phyloP scores from a whole-genome alignment of 1,140 invertebrate genomes.

The Tigriopus japonicus region DNA sequence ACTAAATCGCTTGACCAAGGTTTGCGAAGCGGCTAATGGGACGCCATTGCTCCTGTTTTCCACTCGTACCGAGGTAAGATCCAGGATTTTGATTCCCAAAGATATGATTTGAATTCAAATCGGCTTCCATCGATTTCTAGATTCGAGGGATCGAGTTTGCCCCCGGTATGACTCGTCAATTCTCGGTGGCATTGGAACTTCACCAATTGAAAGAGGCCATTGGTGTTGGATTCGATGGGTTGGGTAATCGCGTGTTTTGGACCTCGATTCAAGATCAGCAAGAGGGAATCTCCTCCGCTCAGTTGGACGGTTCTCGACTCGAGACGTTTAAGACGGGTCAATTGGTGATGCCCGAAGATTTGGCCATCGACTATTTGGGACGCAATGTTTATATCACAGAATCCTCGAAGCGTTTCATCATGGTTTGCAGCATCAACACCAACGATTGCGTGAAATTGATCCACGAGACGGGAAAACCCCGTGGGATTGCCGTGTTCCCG shows the following conservation, averaged over 20 bases:
- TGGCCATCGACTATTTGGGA: slow-evolving; percentile 62
- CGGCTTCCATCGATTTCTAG: slow-evolving; percentile 9
- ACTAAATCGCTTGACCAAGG: too few relatives aligned
- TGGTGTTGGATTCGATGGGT: slow-evolving; percentile 41
- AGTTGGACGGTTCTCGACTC: slow-evolving; percentile 30
- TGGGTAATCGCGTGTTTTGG: slow-evolving; percentile 44
- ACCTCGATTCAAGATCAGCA: slow-evolving; percentile 35
- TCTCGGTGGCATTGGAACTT: neutral
- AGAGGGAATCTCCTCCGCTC: slow-evolving; percentile 42
- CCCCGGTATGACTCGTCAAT: neutral
- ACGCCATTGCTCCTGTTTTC: too few relatives aligned
- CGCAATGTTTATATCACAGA: slow-evolving; percentile 63
- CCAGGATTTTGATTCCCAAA: neutral
- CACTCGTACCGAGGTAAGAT: neutral
- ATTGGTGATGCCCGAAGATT: slow-evolving; percentile 45
- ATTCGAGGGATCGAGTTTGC: neutral
- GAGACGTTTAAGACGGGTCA: slow-evolving; percentile 30
- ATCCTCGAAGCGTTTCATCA: slow-evolving; percentile 43
- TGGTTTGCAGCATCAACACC: slow-evolving; percentile 45
- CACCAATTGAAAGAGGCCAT: slow-evolving; percentile 32
- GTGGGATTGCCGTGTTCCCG: slow-evolving; percentile 40
- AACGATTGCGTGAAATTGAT: slow-evolving; percentile 30
- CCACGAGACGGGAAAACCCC: slow-evolving; percentile 31
- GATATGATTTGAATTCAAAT: neutral
- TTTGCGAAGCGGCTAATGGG: too few relatives aligned